These are phyloP conservation scores for Notothenia coriiceps DNA, from an alignment of 2,113 vertebrate genomes.

Conservation along the genomic window DNA sequence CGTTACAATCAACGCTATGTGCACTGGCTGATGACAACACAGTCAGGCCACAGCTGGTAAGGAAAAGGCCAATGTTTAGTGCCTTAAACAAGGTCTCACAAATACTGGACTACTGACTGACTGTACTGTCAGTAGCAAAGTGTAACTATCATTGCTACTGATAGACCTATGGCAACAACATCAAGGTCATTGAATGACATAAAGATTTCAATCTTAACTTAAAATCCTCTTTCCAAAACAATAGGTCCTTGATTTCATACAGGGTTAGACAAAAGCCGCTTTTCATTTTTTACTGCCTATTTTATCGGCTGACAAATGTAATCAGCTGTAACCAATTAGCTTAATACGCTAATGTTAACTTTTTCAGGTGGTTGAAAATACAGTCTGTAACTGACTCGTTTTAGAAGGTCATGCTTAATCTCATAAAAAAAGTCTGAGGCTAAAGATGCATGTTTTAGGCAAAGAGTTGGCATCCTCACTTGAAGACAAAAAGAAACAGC, in stretches of 20 bases:
- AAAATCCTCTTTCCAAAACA: no score
- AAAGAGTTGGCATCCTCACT: not conserved
- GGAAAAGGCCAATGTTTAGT: slow-evolving; percentile 34
- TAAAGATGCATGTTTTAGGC: not conserved
- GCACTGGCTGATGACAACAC: slow-evolving; percentile 19
- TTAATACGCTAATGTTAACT: not conserved
- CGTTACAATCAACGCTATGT: slow-evolving; percentile 5
- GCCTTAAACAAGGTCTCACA: not conserved
- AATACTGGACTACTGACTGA: not conserved
- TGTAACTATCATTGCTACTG: not conserved
- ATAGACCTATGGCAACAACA: not conserved
- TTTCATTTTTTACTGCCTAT: not conserved
- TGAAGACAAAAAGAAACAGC: not conserved
- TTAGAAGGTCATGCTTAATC: not conserved
- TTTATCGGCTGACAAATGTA: not conserved
- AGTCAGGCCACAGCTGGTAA: slow-evolving; percentile 22
- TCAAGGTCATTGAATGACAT: slow-evolving; percentile 1
- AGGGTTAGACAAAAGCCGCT: not conserved
- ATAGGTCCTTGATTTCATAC: not conserved
- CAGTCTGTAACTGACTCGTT: not conserved
- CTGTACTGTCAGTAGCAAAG: not conserved
- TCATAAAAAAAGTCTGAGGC: not conserved
- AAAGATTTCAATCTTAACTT: not conserved
- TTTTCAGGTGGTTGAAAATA: not conserved
- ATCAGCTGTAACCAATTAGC: not conserved